Percentiles rank a stretch among this genome's conserved stretches.
Evolutionary conservation across 2,797 vertebrate species (phyloP).

Genomic region (Distichodus sexfasciatus): DNA sequence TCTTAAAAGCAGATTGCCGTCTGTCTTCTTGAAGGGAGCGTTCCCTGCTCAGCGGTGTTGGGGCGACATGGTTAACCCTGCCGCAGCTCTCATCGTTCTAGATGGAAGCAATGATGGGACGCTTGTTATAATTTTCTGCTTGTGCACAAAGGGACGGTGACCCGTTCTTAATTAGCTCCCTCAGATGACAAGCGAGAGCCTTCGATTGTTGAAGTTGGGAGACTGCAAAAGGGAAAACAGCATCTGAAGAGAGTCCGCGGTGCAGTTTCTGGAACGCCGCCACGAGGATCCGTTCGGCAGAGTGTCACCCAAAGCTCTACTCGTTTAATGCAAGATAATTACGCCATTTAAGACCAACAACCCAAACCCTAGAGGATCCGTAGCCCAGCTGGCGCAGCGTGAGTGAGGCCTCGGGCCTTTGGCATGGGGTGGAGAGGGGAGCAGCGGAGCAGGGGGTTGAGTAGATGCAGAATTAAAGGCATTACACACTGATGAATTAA

Average conservation of each 20-base stretch:
- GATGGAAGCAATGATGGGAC: constrained; percentile 16
- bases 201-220: constrained; percentile 8
- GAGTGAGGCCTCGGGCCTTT: neutral
- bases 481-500: neutral
- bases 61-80: constrained; percentile 10
- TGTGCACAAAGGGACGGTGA: constrained; percentile 25
- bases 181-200: neutral
- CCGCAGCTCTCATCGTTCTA: neutral
- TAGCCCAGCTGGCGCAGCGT: neutral
- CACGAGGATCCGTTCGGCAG: constrained; percentile 13
- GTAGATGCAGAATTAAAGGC: constrained; percentile 17
- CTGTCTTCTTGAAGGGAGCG: neutral
- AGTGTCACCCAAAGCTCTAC: neutral
- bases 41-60: neutral
- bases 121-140: constrained; percentile 26
- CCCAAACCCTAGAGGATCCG: neutral
- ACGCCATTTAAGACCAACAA: constrained; percentile 4
- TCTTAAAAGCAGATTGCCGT: neutral
- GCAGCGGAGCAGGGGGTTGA: neutral
- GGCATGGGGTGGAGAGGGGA: too few species aligned
- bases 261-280: constrained; percentile 11
- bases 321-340: constrained; percentile 26
- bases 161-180: constrained; percentile 23
- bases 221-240: neutral
- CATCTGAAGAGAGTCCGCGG: neutral